Evolutionary conservation across 2,797 vertebrate species (phyloP), one percentile per base, ranked within the genome.

Genomic region (Gouania willdenowi): DNA sequence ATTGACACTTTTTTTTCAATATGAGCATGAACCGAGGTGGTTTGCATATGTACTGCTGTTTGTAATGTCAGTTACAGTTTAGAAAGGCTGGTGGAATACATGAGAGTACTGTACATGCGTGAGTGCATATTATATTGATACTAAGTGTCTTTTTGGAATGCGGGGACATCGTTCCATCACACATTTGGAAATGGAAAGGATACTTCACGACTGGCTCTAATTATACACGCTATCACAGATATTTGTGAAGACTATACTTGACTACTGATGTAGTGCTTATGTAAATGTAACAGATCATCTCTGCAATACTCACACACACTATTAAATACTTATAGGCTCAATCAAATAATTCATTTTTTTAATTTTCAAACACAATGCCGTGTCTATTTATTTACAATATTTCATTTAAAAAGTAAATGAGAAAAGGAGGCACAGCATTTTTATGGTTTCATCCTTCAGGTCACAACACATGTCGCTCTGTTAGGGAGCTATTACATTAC

Each of bases 241-340:
- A 44, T 31, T 39, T 33, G 41, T 39, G 20, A 62, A 56, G 41
- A 54, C 57, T 56, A 29, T 47, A 45, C 66, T 77, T 67, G 70
- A 78, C 60, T 79, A 18, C 41, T 64, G 66, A 74, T 79, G 41
- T 24, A 51, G 64, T 40, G 30, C 57, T 71, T 64, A 69, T 68
- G 53, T 52, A 70, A 63, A 63, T 65, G 57, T 6, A 10, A 20
- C 19, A 20, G 2, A 1, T 20, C 4, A 19, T 19, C 5, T 20
- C 2, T 20, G 13, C 13, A 3, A 20, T 20, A 4, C 19, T 20
- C 5, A 5, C 19, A 24, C 23, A 39, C 21, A 3, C 42, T 6
- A 5, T 3, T 4, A 19, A n/a, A 23, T 7, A 6, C n/a, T 7
- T 46, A 38, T 9, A 21, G n/a, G 28, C 52, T 25, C 25, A 40